These are phyloP conservation scores for Phylloscopus trochiloides DNA, from an alignment of 2,113 vertebrate species.

Conservation along the genomic window DNA sequence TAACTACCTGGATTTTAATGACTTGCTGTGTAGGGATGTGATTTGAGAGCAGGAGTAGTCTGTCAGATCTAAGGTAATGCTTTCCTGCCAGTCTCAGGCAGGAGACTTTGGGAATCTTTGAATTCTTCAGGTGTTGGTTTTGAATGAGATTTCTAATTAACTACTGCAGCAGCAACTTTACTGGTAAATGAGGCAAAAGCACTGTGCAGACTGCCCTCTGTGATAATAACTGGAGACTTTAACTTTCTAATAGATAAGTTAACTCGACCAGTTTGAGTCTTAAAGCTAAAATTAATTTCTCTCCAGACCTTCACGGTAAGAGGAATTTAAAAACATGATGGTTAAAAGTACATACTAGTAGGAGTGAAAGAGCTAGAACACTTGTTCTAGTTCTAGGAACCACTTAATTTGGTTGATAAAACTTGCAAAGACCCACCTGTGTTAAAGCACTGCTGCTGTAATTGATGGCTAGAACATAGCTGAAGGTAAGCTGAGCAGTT, in stretches of 20 bases:
- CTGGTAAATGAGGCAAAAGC: not conserved
- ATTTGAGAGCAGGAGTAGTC: not conserved
- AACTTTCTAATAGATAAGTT: not conserved
- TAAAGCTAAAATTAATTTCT: not conserved
- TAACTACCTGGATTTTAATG: not conserved
- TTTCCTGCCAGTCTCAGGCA: rapidly evolving
- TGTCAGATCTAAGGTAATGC: not conserved
- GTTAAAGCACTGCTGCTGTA: not conserved
- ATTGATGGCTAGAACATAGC: rapidly evolving
- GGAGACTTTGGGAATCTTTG: not conserved
- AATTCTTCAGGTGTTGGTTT: not conserved
- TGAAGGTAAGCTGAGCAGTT: not conserved
- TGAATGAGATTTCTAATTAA: not conserved
- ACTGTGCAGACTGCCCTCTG: not conserved
- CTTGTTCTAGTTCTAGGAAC: not conserved
- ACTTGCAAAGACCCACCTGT: not conserved
- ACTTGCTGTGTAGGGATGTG: not conserved
- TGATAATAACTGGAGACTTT: not conserved
- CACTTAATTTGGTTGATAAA: not conserved
- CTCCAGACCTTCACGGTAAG: not conserved
- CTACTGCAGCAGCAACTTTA: not conserved
- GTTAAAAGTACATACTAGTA: not conserved
- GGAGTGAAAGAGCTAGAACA: not conserved
- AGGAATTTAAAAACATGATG: not conserved
- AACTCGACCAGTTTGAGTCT: not conserved